Evolutionary conservation across 2,888 invertebrate species (phyloP), one percentile per base, ranked within the genome.

Genomic region (Notocelia uddmanniana): DNA sequence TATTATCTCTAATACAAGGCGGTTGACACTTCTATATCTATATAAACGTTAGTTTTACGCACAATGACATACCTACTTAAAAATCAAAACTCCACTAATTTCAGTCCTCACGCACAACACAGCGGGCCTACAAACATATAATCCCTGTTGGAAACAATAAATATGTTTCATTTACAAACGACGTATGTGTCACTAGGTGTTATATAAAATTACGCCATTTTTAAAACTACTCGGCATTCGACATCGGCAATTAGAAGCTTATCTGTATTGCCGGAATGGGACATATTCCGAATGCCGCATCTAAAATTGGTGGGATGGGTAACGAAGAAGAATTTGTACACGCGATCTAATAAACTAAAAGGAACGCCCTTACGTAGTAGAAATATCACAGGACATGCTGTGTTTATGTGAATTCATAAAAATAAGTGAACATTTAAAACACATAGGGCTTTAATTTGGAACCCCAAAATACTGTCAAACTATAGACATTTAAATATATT

Each of bases 221-320:
- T 23, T n/a, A 45, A 60, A 45, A 21, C 21, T n/a, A 26, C 11
- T 11, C 5, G 9, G 23, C 41, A 34, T 58, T 19, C 19, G 31
- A 19, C 54, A 62, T 26, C 26, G 48, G 58, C 70, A 23, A 64
- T 70, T 70, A 70, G 52, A 37, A 66, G 70, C 70, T 70, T 70
- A 70, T 70, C 64, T 71, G 45, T 54, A 71, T 71, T 67, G 67
- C 59, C 13, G 54, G 59, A 71, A 66, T 67, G 59, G 54, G 59
- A 34, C 54, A 67, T 71, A 59, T 66, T 66, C 48, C 18, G 60
- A 67, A 71, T 66, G 59, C 60, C 67, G 48, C 55, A 37, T 67
- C 72, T 68, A 68, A 72, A 72, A 60, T 68, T 55, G 72, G 71
- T 59, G 41, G 70, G 69, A 71, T 50, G 67, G 59, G 18, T 50